Conservation (phyloP, 2,113 vertebrate species). For the Trachemys scripta region DNA sequence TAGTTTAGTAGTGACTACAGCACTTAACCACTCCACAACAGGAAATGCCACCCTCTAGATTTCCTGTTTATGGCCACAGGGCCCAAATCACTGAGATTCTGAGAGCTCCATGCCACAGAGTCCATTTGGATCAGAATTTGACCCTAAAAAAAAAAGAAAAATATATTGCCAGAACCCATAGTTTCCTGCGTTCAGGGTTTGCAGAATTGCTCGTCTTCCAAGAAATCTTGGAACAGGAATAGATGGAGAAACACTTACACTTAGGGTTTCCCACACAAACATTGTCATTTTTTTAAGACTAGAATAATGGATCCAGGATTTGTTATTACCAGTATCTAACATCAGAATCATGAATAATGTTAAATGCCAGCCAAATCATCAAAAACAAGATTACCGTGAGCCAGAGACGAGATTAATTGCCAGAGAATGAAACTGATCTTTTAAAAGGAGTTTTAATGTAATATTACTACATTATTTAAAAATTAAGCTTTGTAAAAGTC, state of each 20-base stretch:
- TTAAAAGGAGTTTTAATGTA: background rate
- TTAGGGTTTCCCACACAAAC: background rate
- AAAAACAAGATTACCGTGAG: background rate
- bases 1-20: background rate
- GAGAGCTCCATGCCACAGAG: background rate
- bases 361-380: background rate
- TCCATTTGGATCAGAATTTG: background rate
- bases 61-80: background rate
- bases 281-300: background rate
- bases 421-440: background rate
- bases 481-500: background rate
- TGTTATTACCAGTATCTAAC: background rate
- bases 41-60: background rate
- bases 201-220: background rate
- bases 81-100: background rate
- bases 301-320: background rate
- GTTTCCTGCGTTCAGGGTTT: background rate
- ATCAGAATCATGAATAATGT: background rate
- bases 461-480: background rate
- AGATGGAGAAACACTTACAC: background rate
- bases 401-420: background rate
- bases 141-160: background rate
- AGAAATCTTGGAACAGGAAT: background rate
- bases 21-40: background rate
- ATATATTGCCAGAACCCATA: background rate